Conservation (phyloP, 2,888 invertebrate species). For the Anorthoa munda region DNA sequence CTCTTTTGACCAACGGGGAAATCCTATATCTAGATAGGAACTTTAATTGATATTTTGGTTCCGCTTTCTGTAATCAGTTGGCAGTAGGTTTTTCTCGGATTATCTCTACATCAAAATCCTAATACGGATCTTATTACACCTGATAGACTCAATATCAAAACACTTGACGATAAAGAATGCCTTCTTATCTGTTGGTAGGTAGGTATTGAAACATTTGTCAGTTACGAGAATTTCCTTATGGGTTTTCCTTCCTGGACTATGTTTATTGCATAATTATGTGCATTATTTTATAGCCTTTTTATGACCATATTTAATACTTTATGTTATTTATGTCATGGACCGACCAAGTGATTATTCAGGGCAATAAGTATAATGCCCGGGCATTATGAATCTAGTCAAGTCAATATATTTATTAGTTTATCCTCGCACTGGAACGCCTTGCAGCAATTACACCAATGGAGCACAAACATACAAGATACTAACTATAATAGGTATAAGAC, state of each 20-base stretch:
- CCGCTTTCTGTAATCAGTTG: not conserved
- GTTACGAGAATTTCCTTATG: constrained; percentile 26
- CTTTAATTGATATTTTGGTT: not conserved
- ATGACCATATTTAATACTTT: constrained; percentile 4
- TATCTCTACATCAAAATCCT: constrained; percentile 11
- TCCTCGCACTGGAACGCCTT: too few relatives aligned
- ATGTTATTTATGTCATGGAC: too few relatives aligned
- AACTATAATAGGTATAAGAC: too few relatives aligned
- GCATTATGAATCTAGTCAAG: too few relatives aligned
- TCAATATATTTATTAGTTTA: too few relatives aligned
- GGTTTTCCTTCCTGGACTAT: constrained; percentile 16
- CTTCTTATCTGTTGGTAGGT: constrained; percentile 22
- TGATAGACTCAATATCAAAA: constrained; percentile 25
- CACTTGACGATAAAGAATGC: constrained; percentile 34
- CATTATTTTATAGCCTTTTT: constrained; percentile 8
- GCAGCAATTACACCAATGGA: too few relatives aligned
- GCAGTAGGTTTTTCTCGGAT: not conserved
- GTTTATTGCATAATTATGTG: not conserved
- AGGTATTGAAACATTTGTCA: constrained; percentile 28
- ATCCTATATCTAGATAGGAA: not conserved
- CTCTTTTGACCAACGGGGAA: not conserved
- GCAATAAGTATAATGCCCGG: too few relatives aligned
- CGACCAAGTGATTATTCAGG: too few relatives aligned
- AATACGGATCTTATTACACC: constrained; percentile 27
- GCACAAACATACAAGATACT: too few relatives aligned